These are phyloP conservation scores for Ptychadena robeensis DNA, from an alignment of 2,797 vertebrate genomes.

Conservation along the genomic window DNA sequence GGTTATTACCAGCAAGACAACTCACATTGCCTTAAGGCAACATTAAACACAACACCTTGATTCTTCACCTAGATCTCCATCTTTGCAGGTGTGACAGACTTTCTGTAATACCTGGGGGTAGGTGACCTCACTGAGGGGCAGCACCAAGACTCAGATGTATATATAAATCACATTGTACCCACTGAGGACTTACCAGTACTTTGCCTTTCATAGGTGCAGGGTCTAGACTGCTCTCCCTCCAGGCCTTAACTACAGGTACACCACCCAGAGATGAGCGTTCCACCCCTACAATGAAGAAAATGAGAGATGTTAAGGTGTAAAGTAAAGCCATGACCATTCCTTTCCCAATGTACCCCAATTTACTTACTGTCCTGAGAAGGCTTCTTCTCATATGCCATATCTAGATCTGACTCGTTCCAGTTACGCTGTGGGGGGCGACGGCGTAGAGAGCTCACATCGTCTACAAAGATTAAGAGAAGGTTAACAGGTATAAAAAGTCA, in stretches of 20 bases:
- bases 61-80: too few species aligned
- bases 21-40: not conserved
- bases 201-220: slow-evolving; percentile 71
- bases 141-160: not conserved
- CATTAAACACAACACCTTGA: not conserved
- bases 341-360: too few species aligned
- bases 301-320: too few species aligned
- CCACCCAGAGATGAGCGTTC: slow-evolving; percentile 52
- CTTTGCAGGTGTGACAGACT: too few species aligned
- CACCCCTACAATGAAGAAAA: slow-evolving; percentile 54
- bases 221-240: slow-evolving; percentile 89
- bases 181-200: slow-evolving; percentile 65
- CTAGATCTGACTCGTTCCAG: slow-evolving; percentile 92
- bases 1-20: not conserved
- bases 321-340: too few species aligned
- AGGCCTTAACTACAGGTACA: slow-evolving; percentile 72
- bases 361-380: slow-evolving; percentile 82
- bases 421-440: slow-evolving; percentile 73
- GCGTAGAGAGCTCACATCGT: slow-evolving; percentile 74
- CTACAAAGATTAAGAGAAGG: too few species aligned
- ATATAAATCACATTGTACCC: too few species aligned
- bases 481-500: too few species aligned
- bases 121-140: not conserved
- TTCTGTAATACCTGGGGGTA: too few species aligned
- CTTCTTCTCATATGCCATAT: slow-evolving; percentile 83